Base-by-base conservation (phyloP, 2,888 invertebrate species). In the Polydrusus pterygomalis region DNA sequence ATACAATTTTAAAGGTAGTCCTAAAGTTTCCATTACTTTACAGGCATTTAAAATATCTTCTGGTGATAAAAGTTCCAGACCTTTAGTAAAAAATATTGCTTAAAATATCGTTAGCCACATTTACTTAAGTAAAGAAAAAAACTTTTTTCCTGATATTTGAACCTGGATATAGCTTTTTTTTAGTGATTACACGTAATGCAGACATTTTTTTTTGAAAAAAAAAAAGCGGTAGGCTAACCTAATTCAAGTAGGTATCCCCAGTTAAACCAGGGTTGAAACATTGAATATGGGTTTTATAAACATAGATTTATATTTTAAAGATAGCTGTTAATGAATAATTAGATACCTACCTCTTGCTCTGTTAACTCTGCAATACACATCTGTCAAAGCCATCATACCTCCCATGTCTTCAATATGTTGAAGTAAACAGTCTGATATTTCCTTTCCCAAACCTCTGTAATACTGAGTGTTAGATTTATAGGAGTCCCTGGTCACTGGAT, bases 291-390 rank as follows among this genome's bases (percentile, higher is more conserved):
- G n/a, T n/a, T n/a, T n/a, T n/a, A n/a, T n/a, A n/a, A n/a, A n/a
- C n/a, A n/a, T n/a, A n/a, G 25, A 3, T 25, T 25, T 25, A 25
- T 3, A 25, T 25, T 25, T 25, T 1, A 25, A 25, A 25, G 2
- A 25, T 25, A 25, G 25, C 25, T 25, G 25, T 25, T 25, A 34
- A 34, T 34, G 8, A 34, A 34, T 34, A 34, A 34, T 7, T 34
- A 30, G 2, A 30, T 18, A 51, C 10, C 3, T 74, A 77, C 77
- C 78, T 71, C 99, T 91, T 0, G 99, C 98, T 86, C 99, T 91
- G 88, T 99, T 99, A 1, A 99, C 94, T 81, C 99, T 91, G 88
- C 99, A 99, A 90, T 97, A 99, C 0, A 95, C 98, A 89, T 99
- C 99, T 3, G 98, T 95, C 71, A 99, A 88, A 0, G 97, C 94